Evolutionary conservation across 37 sponge, comb jelly and placozoan genomes (phyloP).

Genomic region (Mnemiopsis leidyi): DNA sequence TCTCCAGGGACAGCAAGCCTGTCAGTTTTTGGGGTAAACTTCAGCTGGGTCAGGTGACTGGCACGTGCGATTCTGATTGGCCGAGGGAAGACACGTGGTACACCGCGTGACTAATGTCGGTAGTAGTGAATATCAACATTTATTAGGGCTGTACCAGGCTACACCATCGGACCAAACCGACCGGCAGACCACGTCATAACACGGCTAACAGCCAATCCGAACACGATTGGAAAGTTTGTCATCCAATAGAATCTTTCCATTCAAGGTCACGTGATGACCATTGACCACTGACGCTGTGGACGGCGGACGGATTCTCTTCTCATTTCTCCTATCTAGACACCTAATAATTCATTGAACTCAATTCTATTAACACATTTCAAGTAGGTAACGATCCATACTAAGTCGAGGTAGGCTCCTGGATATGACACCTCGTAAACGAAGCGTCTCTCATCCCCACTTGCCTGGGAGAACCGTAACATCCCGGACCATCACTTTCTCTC

Average conservation of each 20-base stretch:
- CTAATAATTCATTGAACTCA: constrained; percentile 28
- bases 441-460: neutral
- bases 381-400: neutral
- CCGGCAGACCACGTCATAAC: neutral
- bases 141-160: neutral
- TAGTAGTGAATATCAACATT: neutral
- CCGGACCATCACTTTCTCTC: too few species aligned
- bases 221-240: neutral
- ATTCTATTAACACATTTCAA: constrained; percentile 32
- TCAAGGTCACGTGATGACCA: neutral
- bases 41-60: neutral
- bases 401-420: neutral
- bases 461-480: too few species aligned
- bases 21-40: neutral
- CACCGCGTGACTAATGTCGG: neutral
- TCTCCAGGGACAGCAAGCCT: neutral
- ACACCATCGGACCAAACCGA: neutral
- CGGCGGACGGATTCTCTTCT: neutral
- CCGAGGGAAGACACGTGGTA: neutral
- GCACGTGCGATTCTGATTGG: neutral
- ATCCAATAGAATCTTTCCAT: neutral
- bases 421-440: neutral
- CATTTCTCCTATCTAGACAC: constrained; percentile 30
- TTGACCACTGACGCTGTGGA: neutral
- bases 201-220: neutral